Percentiles rank a stretch among this genome's conserved stretches.
phyloP scores from a whole-genome alignment of 2,797 vertebrate species.

The Anguilla obscura region DNA sequence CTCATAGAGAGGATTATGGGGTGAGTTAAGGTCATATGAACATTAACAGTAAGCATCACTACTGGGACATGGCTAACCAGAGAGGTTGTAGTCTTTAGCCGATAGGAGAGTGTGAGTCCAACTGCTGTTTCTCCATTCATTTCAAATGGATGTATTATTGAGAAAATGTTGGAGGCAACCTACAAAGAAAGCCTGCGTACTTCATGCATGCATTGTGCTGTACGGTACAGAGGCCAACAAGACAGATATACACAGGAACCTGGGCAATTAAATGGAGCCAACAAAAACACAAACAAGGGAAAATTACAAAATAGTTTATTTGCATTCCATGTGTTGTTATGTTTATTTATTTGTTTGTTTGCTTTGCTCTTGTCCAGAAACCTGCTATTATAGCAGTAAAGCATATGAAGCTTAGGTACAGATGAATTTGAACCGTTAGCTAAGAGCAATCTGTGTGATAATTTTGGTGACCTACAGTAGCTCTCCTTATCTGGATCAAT shows the following conservation, averaged over 20 bases:
- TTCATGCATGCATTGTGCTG: background rate
- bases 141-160: background rate
- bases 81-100: background rate
- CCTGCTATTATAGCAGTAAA: background rate
- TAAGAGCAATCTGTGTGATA: background rate
- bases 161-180: background rate
- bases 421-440: background rate
- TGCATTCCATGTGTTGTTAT: background rate
- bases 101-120: background rate
- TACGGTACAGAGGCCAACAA: background rate
- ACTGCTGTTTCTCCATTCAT: background rate
- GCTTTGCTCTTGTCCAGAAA: constrained; percentile 5
- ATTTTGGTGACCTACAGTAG: background rate
- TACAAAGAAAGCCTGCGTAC: background rate
- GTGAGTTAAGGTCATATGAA: background rate
- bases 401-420: background rate
- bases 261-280: background rate
- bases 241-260: background rate
- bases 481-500: background rate
- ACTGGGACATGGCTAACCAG: background rate
- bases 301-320: constrained; percentile 4
- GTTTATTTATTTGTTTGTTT: background rate
- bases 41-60: background rate
- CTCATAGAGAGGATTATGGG: background rate
- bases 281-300: background rate